phyloP scores from a whole-genome alignment of 2,113 vertebrate genomes.

The Nycticebus coucang region DNA sequence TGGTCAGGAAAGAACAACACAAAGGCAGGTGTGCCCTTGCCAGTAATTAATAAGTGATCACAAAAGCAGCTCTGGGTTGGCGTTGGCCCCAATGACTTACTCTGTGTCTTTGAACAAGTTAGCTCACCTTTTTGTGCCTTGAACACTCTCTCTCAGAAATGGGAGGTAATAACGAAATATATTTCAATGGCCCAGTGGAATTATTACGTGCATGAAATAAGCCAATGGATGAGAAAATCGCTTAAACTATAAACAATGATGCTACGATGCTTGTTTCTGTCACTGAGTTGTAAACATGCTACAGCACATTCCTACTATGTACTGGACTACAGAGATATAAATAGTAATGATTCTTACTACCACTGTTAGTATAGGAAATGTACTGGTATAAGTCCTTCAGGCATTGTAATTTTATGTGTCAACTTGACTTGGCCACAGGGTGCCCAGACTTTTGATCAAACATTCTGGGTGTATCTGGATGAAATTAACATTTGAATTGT shows the following conservation, averaged over 20 bases:
- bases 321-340: background rate
- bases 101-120: background rate
- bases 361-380: background rate
- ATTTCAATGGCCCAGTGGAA: background rate
- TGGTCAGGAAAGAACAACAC: slow-evolving; percentile 21
- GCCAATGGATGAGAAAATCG: background rate
- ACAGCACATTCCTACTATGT: background rate
- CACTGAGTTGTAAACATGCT: background rate
- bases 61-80: background rate
- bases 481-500: background rate
- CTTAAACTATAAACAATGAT: background rate
- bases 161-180: background rate
- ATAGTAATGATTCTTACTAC: background rate
- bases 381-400: background rate
- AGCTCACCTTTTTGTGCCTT: background rate
- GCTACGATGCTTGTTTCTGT: background rate
- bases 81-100: background rate
- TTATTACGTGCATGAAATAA: background rate
- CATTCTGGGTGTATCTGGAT: background rate
- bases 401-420: background rate
- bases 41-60: slow-evolving; percentile 23
- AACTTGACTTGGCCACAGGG: background rate
- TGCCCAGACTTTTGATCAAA: background rate
- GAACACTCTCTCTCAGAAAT: background rate
- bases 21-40: background rate